Conservation (phyloP, 2,113 vertebrate genomes). For the Lophura nycthemera region DNA sequence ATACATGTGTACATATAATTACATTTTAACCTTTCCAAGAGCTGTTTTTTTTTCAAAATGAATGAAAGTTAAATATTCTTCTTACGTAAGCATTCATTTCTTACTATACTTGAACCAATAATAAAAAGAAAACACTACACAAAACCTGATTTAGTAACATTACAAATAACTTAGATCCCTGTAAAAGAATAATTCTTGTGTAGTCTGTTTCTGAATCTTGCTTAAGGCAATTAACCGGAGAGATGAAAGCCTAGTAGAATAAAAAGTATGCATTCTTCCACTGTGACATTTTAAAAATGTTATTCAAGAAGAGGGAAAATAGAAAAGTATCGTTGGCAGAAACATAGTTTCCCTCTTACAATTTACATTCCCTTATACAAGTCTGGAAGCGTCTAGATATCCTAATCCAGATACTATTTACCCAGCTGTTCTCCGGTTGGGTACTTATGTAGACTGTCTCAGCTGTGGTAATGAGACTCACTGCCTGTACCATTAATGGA, state of each 20-base stretch:
- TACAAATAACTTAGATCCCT: neutral
- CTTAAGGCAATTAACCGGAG: neutral
- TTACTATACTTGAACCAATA: neutral
- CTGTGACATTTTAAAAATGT: neutral
- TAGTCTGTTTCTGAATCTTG: neutral
- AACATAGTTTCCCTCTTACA: neutral
- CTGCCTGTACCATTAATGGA: neutral
- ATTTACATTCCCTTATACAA: neutral
- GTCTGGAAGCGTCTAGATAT: neutral
- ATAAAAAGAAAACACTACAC: neutral
- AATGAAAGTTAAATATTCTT: neutral
- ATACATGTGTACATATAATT: neutral
- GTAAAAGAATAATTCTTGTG: neutral
- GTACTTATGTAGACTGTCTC: neutral
- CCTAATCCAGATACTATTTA: accelerated
- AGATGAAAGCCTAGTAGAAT: neutral
- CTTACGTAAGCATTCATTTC: neutral
- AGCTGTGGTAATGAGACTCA: neutral
- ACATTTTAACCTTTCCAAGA: neutral
- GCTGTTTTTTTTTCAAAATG: neutral
- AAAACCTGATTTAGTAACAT: neutral
- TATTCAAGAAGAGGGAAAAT: neutral
- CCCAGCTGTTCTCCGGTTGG: neutral
- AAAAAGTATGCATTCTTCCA: neutral
- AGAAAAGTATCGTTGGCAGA: neutral